Base-by-base conservation (phyloP, 2,113 vertebrate species). In the Ciconia maguari region DNA sequence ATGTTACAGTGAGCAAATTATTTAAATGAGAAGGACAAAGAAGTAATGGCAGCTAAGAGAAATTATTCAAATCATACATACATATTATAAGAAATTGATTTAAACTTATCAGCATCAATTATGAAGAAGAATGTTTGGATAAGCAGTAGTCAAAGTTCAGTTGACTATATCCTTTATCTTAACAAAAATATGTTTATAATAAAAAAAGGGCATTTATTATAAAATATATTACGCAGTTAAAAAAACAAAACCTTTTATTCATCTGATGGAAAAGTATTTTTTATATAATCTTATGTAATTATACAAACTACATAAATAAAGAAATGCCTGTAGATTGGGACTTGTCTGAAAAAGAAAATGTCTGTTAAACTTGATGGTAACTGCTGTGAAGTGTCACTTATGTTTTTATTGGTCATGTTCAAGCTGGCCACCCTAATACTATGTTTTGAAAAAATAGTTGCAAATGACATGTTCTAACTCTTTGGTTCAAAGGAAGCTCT, bases 61-160 rank as follows among this genome's bases (percentile, higher is more conserved):
- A 81, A 32, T 54, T 46, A 51, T n/a, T 84, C 16, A 68, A 41
- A 41, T 74, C 13, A 27, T 49, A 34, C 51, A n/a, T 54, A 20
- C 2, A 1, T 72, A 17, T 46, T 48, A 11, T 60, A 78, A 82
- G 38, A 70, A 71, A 74, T 77, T 17, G 14, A 52, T 87, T 81
- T 80, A 79, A 72, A 42, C 26, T 42, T 89, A 30, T 8, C 36
- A 4, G 5, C 1, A 0, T 46, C 0, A 1, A 1, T 91, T 89
- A 55, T 84, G 55, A 74, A 72, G 57, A 66, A 61, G 7, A 48
- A 30, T 17, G 16, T 75, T 71, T 68, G 52, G 32, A 52, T 69
- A 49, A 76, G 41, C 22, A 54, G 27, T 34, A 85, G 38, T 60
- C 30, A 11, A 36, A 76, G 44, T 90, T 83, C 38, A 29, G 17